A percentile compares a stretch with the other conserved stretches of the same genome.
Evolutionary conservation across 2,113 vertebrate species (phyloP).

Genomic region (Taurulus bubalis): DNA sequence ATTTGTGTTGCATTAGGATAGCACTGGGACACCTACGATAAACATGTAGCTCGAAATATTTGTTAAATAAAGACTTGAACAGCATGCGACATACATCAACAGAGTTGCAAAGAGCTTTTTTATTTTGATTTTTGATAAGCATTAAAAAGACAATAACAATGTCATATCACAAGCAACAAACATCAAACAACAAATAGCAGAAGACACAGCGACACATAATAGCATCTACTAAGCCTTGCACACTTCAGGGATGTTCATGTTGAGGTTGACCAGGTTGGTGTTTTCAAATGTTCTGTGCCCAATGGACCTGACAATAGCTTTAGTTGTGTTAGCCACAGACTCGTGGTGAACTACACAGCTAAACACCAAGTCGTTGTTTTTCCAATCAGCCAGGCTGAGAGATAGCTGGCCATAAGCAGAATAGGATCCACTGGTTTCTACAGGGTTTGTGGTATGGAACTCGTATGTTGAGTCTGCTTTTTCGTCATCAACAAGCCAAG

Average conservation of each 20-base stretch:
- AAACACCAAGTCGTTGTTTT: slow-evolving; percentile 34
- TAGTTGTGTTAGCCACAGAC: slow-evolving; percentile 40
- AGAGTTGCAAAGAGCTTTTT: slow-evolving; percentile 67
- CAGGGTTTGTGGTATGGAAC: slow-evolving; percentile 60
- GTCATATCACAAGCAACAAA: slow-evolving; percentile 66
- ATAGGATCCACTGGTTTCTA: slow-evolving; percentile 51
- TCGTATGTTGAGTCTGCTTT: background rate
- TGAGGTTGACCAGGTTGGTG: slow-evolving; percentile 73
- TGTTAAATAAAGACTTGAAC: slow-evolving; percentile 54
- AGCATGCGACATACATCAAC: slow-evolving; percentile 67
- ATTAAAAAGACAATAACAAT: slow-evolving; percentile 68
- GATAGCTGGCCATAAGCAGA: slow-evolving; percentile 77
- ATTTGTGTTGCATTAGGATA: background rate
- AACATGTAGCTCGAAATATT: slow-evolving; percentile 25
- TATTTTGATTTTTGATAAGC: slow-evolving; percentile 73
- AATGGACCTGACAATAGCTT: slow-evolving; percentile 73
- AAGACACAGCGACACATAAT: slow-evolving; percentile 59
- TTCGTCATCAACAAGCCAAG: slow-evolving; percentile 80
- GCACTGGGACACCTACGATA: background rate
- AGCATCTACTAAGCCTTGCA: slow-evolving; percentile 72
- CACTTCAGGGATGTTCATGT: slow-evolving; percentile 63
- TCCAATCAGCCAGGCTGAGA: slow-evolving; percentile 50
- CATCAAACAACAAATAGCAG: slow-evolving; percentile 66
- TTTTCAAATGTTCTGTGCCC: slow-evolving; percentile 39
- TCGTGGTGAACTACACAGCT: slow-evolving; percentile 82